A percentile compares a stretch with the other conserved stretches of the same genome.
Evolutionary conservation across 2,113 vertebrate species (phyloP).

Genomic region (Rhynchopsitta pachyrhyncha): DNA sequence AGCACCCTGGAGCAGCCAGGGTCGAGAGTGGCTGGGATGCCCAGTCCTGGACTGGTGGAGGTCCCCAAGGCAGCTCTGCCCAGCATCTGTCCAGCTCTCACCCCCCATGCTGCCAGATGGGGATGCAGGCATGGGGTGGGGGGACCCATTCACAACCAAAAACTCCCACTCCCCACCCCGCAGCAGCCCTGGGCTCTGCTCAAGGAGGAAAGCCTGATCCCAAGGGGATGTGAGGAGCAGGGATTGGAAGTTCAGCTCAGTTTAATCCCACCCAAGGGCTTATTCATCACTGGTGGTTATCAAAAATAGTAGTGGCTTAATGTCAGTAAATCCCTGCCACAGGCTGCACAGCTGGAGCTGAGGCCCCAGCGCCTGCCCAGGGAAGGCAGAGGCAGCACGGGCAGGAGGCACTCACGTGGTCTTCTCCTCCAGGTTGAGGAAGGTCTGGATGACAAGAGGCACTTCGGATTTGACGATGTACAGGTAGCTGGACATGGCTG

Average conservation of each 20-base stretch:
- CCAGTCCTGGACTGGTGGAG: neutral
- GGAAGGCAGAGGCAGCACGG: neutral
- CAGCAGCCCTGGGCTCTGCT: neutral
- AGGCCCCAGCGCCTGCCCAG: neutral
- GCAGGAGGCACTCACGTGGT: conserved; percentile 81
- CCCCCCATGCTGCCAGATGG: rapidly evolving
- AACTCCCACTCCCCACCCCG: rapidly evolving
- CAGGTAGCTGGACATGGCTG: conserved; percentile 99
- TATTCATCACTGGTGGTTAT: conserved; percentile 54
- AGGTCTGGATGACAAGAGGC: conserved; percentile 95
- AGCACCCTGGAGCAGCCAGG: neutral
- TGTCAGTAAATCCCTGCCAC: conserved; percentile 60
- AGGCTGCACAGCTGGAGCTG: conserved; percentile 58
- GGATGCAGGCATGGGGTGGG: neutral
- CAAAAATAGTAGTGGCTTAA: conserved; percentile 75
- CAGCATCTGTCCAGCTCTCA: neutral
- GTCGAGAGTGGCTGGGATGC: rapidly evolving
- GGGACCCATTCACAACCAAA: neutral
- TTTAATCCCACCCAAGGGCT: conserved; percentile 65
- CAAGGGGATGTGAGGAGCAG: conserved; percentile 34
- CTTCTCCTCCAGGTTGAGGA: conserved; percentile 83
- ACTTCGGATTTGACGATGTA: conserved; percentile 98
- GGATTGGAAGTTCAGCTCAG: conserved; percentile 67
- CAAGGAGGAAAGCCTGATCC: conserved; percentile 30
- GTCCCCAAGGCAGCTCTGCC: neutral